Conservation (phyloP, 2,888 invertebrate genomes). For the Tubulanus polymorphus region DNA sequence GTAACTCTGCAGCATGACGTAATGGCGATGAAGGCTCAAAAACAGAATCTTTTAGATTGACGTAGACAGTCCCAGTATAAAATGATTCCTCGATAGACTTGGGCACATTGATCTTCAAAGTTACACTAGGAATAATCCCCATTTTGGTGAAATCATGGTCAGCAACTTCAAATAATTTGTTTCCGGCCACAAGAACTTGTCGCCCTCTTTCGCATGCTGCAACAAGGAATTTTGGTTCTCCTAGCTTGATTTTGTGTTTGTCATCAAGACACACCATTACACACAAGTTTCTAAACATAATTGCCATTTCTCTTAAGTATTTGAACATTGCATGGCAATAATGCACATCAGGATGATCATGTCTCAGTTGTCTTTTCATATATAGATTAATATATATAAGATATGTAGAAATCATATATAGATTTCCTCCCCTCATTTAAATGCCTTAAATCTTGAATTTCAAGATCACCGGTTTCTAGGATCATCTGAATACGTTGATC, state of each 20-base stretch:
- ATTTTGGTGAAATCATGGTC: constrained; percentile 11
- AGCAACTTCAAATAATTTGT: constrained; percentile 6
- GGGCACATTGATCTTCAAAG: constrained; percentile 15
- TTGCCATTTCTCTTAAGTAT: constrained; percentile 8
- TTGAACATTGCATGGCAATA: constrained; percentile 11
- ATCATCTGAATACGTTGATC: constrained; percentile 12
- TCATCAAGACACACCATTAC: constrained; percentile 6
- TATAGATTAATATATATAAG: too few relatives aligned
- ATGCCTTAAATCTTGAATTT: constrained; percentile 16
- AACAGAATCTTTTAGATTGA: constrained; percentile 21
- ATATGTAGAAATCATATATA: constrained; percentile 2
- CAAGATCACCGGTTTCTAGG: constrained; percentile 16
- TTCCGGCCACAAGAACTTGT: constrained; percentile 6
- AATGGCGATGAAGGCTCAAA: constrained; percentile 14
- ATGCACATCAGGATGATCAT: constrained; percentile 4
- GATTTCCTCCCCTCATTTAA: too few relatives aligned
- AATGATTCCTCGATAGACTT: constrained; percentile 12
- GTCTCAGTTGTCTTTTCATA: neutral
- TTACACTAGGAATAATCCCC: neutral
- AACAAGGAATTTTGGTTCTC: constrained; percentile 6
- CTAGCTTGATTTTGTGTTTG: constrained; percentile 7
- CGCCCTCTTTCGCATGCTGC: constrained; percentile 3
- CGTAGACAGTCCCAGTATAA: constrained; percentile 18
- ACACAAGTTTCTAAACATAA: constrained; percentile 2
- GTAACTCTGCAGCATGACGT: constrained; percentile 19